Conservation (phyloP, 1,140 invertebrate genomes). For the Sminthurinus signatus region DNA sequence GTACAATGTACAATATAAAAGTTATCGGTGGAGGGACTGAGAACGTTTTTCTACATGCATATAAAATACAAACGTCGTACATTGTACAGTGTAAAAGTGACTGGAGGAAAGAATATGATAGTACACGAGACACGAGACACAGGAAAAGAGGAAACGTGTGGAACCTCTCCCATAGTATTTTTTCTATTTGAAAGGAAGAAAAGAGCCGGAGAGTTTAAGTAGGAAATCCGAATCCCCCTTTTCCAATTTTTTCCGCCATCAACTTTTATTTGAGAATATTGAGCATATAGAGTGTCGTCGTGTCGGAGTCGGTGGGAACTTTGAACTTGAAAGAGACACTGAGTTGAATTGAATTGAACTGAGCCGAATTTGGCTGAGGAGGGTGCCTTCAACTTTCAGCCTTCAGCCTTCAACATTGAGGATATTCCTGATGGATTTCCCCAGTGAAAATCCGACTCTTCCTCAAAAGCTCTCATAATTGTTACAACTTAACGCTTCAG, state of each 20-base stretch:
- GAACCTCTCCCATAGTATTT: no score
- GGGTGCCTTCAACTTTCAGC: background rate
- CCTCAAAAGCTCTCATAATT: slow-evolving; percentile 16
- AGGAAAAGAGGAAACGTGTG: no score
- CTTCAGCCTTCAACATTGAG: background rate
- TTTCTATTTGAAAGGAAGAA: background rate
- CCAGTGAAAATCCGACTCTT: background rate
- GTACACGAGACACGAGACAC: no score
- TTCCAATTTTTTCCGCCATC: slow-evolving; percentile 19
- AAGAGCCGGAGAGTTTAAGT: background rate
- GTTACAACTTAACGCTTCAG: slow-evolving; percentile 22
- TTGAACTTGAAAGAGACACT: slow-evolving; percentile 8
- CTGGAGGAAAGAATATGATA: no score
- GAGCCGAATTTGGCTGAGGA: background rate
- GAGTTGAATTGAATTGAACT: background rate
- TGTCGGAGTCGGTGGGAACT: slow-evolving; percentile 2
- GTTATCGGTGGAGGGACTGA: no score
- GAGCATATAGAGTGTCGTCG: background rate
- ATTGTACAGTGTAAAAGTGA: no score
- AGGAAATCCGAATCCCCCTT: background rate
- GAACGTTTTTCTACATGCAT: no score
- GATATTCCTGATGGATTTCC: no score
- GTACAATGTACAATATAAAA: no score
- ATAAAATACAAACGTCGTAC: no score
- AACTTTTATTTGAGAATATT: slow-evolving; percentile 18